phyloP scores from a whole-genome alignment of 2,888 invertebrate genomes.

The Cybosia mesomella region DNA sequence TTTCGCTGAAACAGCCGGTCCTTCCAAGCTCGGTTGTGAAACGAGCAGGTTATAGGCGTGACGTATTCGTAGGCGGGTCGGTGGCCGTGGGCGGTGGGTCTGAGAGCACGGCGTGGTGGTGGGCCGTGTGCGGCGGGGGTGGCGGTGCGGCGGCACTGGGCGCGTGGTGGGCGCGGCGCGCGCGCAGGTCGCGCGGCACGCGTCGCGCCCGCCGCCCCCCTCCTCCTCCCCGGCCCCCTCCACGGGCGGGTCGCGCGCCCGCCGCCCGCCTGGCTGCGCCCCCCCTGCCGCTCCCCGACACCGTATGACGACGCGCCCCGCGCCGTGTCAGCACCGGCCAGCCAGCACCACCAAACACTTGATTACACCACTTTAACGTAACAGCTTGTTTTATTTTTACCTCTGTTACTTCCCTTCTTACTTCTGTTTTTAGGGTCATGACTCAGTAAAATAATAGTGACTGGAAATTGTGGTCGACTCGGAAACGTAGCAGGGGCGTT shows the following conservation, averaged over 20 bases:
- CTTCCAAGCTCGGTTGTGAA: slow-evolving; percentile 12
- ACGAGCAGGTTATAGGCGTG: slow-evolving; percentile 50
- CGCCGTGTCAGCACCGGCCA: slow-evolving; percentile 54
- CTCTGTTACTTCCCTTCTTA: not conserved
- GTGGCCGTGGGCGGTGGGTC: slow-evolving; percentile 53
- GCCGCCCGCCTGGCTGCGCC: slow-evolving; percentile 76
- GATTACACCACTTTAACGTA: slow-evolving; percentile 79
- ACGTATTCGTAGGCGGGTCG: slow-evolving; percentile 66
- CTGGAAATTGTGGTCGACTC: too few relatives aligned
- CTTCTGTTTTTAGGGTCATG: not conserved
- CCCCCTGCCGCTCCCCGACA: slow-evolving; percentile 66
- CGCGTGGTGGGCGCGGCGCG: slow-evolving; percentile 60
- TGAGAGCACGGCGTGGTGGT: slow-evolving; percentile 57
- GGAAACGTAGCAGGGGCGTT: too few relatives aligned
- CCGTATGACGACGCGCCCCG: slow-evolving; percentile 77
- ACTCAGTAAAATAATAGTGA: too few relatives aligned
- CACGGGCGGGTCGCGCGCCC: slow-evolving; percentile 76
- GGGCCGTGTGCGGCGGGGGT: slow-evolving; percentile 62
- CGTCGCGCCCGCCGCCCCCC: slow-evolving; percentile 69
- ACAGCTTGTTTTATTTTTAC: slow-evolving; percentile 56
- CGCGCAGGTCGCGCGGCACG: slow-evolving; percentile 56
- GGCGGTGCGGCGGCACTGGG: slow-evolving; percentile 58
- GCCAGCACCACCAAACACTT: slow-evolving; percentile 59
- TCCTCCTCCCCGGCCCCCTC: slow-evolving; percentile 73
- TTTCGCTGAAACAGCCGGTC: slow-evolving; percentile 25